These are phyloP conservation scores for Urocyon cinereoargenteus DNA, from an alignment of 2,797 vertebrate species.

Conservation along the genomic window DNA sequence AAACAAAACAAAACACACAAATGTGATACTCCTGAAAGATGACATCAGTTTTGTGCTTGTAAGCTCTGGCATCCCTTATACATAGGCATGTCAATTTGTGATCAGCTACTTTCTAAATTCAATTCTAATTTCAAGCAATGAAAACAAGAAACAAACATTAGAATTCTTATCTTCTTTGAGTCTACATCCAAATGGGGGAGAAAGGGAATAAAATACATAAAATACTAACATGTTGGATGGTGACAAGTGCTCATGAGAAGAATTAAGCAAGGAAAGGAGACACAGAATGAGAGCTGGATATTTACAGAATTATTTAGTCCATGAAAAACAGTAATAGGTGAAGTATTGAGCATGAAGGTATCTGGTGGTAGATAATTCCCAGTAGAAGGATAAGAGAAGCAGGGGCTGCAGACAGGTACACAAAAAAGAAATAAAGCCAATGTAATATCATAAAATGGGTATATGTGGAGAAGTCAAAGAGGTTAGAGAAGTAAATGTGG, in stretches of 20 bases:
- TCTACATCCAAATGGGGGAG: not conserved
- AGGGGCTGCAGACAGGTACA: not conserved
- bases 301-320: not conserved
- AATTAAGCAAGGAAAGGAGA: not conserved
- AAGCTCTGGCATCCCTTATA: not conserved
- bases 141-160: not conserved
- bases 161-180: not conserved
- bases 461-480: not conserved
- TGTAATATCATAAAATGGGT: too few relatives aligned
- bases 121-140: too few relatives aligned
- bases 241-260: not conserved
- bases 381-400: not conserved
- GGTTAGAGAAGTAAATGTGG: not conserved
- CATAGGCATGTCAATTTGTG: not conserved
- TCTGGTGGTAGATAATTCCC: not conserved
- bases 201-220: not conserved
- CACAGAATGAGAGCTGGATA: not conserved
- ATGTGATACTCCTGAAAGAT: not conserved
- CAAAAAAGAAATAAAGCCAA: not conserved
- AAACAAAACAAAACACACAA: not conserved
- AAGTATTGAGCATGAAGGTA: not conserved
- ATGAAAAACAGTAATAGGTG: not conserved
- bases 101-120: not conserved
- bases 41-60: not conserved
- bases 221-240: not conserved